Base-by-base conservation (phyloP, 37 sponge, comb jelly and placozoan genomes). In the Agelas oroides region DNA sequence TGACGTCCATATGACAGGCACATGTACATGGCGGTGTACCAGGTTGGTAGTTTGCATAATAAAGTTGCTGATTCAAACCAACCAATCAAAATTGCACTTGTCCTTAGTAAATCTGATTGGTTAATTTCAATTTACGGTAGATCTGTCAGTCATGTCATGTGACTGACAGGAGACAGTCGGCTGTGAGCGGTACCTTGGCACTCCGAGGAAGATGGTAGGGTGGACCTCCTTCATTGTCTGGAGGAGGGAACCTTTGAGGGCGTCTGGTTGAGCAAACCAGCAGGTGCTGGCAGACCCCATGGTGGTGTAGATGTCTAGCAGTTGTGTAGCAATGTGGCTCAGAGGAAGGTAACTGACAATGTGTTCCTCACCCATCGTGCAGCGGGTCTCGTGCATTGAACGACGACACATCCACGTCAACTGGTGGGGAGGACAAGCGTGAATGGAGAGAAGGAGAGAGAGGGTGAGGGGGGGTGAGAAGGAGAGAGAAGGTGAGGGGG, bases 221-320 rank as follows among this genome's bases (percentile, higher is more conserved):
- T 87, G 83, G 46, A 97, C 96, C 56, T 97, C 96, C 73, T 83
- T 71, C 89, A 97, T 60, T 6, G 97, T 97, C 52, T 93, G 78
- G n/a, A 88, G 66, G 33, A 96, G 84, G 36, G 94, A 88, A 1
- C 96, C 96, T 84, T 97, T 97, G 70, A 97, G 80, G 46, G 97
- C 97, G 62, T 97, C 96, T 11, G 96, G 96, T 74, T 90, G 93
- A 23, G 97, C 97, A 84, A 95, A 95, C 89, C 89, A 95, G 28
- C 73, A 79, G 18, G 95, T 92, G 13, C 86, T 93, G 0, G 75
- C 91, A 40, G 35, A 25, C 20, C 59, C 28, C 72, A 95, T 64
- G 54, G 54, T 30, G 25, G 36, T 27, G 84, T 92, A 92, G 59
- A 97, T 83, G 69, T 97, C 97, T 25, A 92, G 41, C 0, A 92